Conservation (phyloP, 2,797 vertebrate species). For the Sarcoramphus papa region DNA sequence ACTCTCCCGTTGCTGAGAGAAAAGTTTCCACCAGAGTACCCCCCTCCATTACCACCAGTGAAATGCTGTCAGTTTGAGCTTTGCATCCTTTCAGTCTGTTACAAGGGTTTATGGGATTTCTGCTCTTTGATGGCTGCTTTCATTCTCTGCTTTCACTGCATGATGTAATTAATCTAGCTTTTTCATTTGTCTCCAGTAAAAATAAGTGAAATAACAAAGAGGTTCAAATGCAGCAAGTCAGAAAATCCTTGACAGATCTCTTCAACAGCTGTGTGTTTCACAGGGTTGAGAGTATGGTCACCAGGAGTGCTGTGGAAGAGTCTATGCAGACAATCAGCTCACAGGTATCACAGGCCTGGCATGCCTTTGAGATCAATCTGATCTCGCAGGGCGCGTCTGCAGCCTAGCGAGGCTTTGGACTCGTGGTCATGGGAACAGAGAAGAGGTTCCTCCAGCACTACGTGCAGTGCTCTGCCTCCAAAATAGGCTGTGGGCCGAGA, state of each 20-base stretch:
- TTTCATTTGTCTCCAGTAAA: background rate
- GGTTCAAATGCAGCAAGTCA: background rate
- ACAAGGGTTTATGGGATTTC: background rate
- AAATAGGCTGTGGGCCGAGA: background rate
- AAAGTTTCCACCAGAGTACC: background rate
- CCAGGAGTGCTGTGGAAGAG: background rate
- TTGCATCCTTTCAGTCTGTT: background rate
- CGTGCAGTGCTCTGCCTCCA: background rate
- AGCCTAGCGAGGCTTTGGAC: background rate
- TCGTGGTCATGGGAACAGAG: background rate
- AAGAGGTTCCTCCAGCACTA: background rate
- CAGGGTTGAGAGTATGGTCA: no score
- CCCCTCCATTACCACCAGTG: background rate
- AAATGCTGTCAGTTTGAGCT: background rate
- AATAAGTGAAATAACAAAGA: background rate
- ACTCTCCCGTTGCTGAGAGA: background rate
- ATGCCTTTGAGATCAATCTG: background rate
- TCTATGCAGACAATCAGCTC: background rate
- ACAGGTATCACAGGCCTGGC: background rate
- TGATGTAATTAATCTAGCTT: background rate
- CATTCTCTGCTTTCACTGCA: background rate
- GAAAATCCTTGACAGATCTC: background rate
- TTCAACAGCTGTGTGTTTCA: background rate
- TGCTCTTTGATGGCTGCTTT: background rate
- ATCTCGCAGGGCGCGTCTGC: background rate